These are phyloP conservation scores for Dermolepida albohirtum DNA, from an alignment of 2,888 invertebrate genomes.

Conservation along the genomic window DNA sequence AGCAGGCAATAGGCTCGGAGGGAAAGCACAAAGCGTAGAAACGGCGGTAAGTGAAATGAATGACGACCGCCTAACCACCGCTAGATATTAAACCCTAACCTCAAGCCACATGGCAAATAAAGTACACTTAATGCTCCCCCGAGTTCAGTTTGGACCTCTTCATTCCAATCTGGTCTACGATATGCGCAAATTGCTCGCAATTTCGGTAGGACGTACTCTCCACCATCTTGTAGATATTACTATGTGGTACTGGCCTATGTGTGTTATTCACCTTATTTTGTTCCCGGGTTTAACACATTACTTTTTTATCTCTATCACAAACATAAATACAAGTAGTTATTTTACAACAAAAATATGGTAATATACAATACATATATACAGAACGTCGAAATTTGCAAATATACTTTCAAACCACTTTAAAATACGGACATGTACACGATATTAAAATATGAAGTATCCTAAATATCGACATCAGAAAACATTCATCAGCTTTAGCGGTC, in stretches of 20 bases:
- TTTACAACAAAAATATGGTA: no score
- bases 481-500: no score
- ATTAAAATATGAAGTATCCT: no score
- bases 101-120: conserved; percentile 63
- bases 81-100: conserved; percentile 64
- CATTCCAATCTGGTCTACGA: conserved; percentile 52
- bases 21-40: conserved; percentile 50
- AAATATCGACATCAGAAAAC: no score
- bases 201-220: conserved; percentile 37
- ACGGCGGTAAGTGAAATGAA: conserved; percentile 62
- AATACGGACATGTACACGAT: no score
- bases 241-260: conserved; percentile 18
- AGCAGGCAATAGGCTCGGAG: conserved; percentile 58
- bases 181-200: conserved; percentile 48
- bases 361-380: no score
- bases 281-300: conserved; percentile 17
- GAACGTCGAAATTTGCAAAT: no score
- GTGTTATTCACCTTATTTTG: conserved; percentile 33
- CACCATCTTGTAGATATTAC: conserved; percentile 35
- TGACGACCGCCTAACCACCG: conserved; percentile 63
- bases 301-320: conserved; percentile 28
- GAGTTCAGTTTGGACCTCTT: conserved; percentile 55
- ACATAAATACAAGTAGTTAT: background rate
- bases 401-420: no score
- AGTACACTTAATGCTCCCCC: conserved; percentile 62